Base-by-base conservation (phyloP, 2,888 invertebrate genomes). In the Drosophila fulvimacula region DNA sequence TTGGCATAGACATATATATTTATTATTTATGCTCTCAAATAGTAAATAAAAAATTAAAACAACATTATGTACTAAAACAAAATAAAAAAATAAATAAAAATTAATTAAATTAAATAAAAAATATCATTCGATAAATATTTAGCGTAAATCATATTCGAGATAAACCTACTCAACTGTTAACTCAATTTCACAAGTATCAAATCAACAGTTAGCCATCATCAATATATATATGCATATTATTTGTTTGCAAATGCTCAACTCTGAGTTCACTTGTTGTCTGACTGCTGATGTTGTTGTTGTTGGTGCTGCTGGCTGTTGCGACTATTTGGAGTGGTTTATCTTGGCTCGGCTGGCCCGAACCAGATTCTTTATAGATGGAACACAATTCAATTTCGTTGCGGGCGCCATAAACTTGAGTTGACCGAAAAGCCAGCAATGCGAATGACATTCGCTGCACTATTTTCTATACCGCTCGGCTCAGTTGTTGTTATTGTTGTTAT, bases 361-460 rank as follows among this genome's bases (percentile, higher is more conserved):
- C 62, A 55, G 44, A 69, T 73, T 49, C 57, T 63, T 60, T 71
- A 48, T 68, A 58, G 63, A 68, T 64, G 66, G 52, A 51, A 56
- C 76, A 78, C 76, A 76, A 76, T 81, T 81, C 72, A 63, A 75
- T 78, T 75, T 70, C 69, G 68, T 81, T 81, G 76, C 68, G 68
- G 79, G 81, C 79, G 79, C 81, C 70, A 78, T 83, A 84, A 81
- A 83, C 72, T 73, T 65, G 49, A 67, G 69, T 61, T 65, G 84
- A 73, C 67, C 70, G 59, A 68, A 66, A 61, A 77, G 64, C 75
- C 46, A 69, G 64, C 82, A 79, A 70, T 86, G 79, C 83, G 86
- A 83, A 86, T 83, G 83, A 77, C 86, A 86, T 83, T 83, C 83
- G 82, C 34, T 82, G 81, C 83, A 83, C 82, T 81, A 81, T 81